A percentile compares a stretch with the other conserved stretches of the same genome.
Evolutionary conservation across 1,140 invertebrate genomes (phyloP).

Genomic region (Vanessa tameamea): DNA sequence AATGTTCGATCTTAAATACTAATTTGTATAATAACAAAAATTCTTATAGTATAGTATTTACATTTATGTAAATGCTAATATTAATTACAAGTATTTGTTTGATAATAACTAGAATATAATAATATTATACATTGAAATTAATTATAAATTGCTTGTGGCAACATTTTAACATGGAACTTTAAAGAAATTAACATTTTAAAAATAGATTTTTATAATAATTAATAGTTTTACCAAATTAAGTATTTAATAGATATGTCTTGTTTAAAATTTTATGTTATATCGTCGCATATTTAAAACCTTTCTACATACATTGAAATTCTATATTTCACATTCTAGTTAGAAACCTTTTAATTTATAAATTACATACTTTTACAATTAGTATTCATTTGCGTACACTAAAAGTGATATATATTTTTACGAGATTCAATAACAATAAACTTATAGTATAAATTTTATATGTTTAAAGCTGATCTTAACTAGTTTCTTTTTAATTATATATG

Average conservation of each 20-base stretch:
- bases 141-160: neutral
- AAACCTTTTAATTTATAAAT: neutral
- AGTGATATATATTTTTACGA: neutral
- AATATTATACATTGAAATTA: neutral
- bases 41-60: slow-evolving; percentile 19
- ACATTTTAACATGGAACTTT: neutral
- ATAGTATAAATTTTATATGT: slow-evolving; percentile 2
- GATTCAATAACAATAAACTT: neutral
- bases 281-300: too few relatives aligned
- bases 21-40: slow-evolving; percentile 5
- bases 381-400: neutral
- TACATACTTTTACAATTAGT: neutral
- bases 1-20: neutral
- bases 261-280: too few relatives aligned
- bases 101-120: neutral
- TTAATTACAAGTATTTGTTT: slow-evolving; percentile 4
- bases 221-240: too few relatives aligned
- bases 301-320: too few relatives aligned
- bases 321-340: neutral
- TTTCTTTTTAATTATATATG: neutral
- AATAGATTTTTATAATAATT: too few relatives aligned
- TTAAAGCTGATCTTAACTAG: slow-evolving; percentile 3
- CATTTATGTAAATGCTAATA: slow-evolving; percentile 25
- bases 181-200: neutral
- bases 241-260: too few relatives aligned